Percentiles rank a stretch among this genome's conserved stretches.
phyloP scores from a whole-genome alignment of 64 coral and sea anemone genomes.

The Porites australiensis region DNA sequence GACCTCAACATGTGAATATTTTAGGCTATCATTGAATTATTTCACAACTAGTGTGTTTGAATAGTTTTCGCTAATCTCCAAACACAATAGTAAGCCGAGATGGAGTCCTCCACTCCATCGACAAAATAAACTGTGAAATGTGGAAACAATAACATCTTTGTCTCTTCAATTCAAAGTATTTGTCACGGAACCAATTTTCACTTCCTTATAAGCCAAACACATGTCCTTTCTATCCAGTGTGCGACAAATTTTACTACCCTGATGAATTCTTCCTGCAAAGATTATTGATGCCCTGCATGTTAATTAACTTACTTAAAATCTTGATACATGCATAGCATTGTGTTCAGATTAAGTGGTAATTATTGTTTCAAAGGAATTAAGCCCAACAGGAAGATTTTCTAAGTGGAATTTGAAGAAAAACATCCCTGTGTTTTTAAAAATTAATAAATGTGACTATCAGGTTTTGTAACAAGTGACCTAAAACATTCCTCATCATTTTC shows the following conservation, averaged over 20 bases:
- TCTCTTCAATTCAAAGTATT: background rate
- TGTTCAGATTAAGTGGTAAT: too few species aligned
- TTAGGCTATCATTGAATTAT: too few species aligned
- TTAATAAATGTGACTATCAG: background rate
- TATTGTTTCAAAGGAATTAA: background rate
- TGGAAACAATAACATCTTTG: too few species aligned
- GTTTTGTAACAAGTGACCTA: background rate
- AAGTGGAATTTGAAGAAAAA: background rate
- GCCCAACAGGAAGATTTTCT: background rate
- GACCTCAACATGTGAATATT: too few species aligned
- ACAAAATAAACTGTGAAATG: too few species aligned
- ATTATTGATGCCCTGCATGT: background rate
- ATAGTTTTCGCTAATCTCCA: too few species aligned
- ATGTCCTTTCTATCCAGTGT: background rate
- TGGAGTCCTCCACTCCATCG: too few species aligned
- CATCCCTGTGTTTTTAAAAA: background rate
- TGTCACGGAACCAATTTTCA: background rate
- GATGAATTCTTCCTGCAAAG: background rate
- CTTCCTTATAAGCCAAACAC: background rate
- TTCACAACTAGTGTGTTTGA: too few species aligned
- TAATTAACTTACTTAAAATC: too few species aligned
- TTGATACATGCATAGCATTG: too few species aligned
- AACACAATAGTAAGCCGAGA: too few species aligned
- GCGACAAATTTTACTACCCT: background rate
- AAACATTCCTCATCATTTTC: too few species aligned